Evolutionary conservation across 2,888 invertebrate genomes (phyloP).

Genomic region (Tetragonisca angustula): DNA sequence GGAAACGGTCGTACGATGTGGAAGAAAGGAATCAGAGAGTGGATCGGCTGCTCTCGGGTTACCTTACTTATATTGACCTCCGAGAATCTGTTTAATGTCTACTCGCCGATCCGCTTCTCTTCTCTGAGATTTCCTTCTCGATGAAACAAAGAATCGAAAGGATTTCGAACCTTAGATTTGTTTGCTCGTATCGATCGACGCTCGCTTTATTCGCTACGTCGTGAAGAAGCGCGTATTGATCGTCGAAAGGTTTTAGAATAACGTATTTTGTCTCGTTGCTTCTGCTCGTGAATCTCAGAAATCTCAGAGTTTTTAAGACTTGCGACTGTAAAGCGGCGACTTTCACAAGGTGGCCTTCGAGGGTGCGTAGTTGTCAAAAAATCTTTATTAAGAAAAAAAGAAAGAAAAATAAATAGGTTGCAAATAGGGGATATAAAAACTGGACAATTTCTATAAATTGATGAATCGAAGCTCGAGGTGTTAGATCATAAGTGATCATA

Average conservation of each 20-base stretch:
- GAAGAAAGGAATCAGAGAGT: neutral
- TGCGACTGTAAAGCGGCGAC: no score
- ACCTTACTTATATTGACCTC: conserved; percentile 61
- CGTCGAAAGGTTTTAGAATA: conserved; percentile 1
- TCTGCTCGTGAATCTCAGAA: no score
- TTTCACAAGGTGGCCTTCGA: no score
- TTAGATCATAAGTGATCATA: no score
- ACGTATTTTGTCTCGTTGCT: no score
- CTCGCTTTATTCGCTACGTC: neutral
- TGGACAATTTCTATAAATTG: no score
- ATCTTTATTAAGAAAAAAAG: no score
- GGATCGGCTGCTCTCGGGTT: conserved; percentile 16
- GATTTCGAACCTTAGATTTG: conserved; percentile 30
- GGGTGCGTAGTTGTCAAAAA: no score
- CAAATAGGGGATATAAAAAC: no score
- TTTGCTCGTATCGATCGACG: conserved; percentile 30
- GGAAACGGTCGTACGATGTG: conserved; percentile 14
- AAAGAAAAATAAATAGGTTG: no score
- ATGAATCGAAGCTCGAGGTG: no score
- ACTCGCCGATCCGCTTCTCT: conserved; percentile 14
- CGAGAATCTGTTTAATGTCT: conserved; percentile 65
- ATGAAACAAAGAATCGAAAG: conserved; percentile 35
- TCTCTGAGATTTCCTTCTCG: conserved; percentile 17
- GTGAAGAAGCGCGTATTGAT: neutral
- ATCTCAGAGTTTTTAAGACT: no score